Evolutionary conservation across 2,113 vertebrate genomes (phyloP).

Genomic region (Ondatra zibethicus): DNA sequence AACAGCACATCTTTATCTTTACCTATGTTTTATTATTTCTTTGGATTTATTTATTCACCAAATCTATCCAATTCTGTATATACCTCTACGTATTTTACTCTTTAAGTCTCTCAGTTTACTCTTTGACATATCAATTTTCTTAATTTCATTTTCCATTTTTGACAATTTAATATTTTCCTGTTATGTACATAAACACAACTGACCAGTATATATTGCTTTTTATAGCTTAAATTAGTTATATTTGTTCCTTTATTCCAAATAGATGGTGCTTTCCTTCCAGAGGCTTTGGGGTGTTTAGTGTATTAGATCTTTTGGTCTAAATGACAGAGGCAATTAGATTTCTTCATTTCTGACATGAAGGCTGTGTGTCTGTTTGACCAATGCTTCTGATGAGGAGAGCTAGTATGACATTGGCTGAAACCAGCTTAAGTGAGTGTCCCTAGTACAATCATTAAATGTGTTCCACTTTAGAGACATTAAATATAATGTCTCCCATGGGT

Average conservation of each 20-base stretch:
- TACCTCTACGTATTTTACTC: neutral
- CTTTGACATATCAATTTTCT: neutral
- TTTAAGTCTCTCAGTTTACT: neutral
- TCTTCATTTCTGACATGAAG: neutral
- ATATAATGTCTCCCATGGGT: neutral
- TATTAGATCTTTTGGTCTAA: neutral
- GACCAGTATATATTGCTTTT: neutral
- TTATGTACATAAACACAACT: neutral
- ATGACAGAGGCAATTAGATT: neutral
- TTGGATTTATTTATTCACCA: neutral
- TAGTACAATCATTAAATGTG: neutral
- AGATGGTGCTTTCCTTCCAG: neutral
- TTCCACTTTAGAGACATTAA: neutral
- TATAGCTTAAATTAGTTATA: neutral
- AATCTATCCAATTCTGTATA: neutral
- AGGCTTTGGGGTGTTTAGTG: neutral
- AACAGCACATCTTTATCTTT: neutral
- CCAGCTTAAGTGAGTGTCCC: fast-evolving
- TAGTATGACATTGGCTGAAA: neutral
- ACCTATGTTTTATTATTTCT: neutral
- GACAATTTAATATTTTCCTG: neutral
- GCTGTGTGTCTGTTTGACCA: neutral
- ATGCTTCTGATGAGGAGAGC: neutral
- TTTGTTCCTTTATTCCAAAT: too few relatives aligned
- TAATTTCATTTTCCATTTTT: neutral